Percentiles rank a stretch among this genome's conserved stretches.
Evolutionary conservation across 2,797 vertebrate species (phyloP).

Genomic region (Pteropus rufus): DNA sequence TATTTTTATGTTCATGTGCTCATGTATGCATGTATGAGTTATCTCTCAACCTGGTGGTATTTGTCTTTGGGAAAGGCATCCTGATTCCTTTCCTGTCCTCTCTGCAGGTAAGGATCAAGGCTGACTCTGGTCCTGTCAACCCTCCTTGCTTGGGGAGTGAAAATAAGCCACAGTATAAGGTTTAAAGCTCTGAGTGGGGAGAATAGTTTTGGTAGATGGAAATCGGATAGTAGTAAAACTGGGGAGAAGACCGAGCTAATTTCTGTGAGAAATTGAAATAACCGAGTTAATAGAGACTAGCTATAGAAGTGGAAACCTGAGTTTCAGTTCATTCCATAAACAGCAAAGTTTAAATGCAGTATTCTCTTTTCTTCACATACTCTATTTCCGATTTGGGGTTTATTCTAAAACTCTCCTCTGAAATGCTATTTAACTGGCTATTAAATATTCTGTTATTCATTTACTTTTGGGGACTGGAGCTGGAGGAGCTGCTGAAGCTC

Average conservation of each 20-base stretch:
- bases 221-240: neutral
- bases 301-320: neutral
- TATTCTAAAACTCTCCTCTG: neutral
- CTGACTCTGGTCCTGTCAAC: neutral
- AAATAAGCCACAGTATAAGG: neutral
- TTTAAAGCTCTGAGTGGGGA: neutral
- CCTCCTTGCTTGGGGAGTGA: neutral
- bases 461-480: neutral
- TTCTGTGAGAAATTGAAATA: constrained; percentile 12
- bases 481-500: neutral
- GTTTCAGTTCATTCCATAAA: neutral
- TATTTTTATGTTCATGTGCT: neutral
- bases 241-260: neutral
- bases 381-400: neutral
- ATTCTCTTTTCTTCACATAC: neutral
- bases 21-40: neutral
- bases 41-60: neutral
- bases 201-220: neutral
- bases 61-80: neutral
- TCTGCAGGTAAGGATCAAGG: neutral
- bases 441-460: neutral
- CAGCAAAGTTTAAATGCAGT: neutral
- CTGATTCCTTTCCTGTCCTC: neutral
- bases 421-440: neutral
- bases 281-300: neutral